Evolutionary conservation across 2,797 vertebrate species (phyloP), one percentile per base, ranked within the genome.

Genomic region (Rhincodon typus): DNA sequence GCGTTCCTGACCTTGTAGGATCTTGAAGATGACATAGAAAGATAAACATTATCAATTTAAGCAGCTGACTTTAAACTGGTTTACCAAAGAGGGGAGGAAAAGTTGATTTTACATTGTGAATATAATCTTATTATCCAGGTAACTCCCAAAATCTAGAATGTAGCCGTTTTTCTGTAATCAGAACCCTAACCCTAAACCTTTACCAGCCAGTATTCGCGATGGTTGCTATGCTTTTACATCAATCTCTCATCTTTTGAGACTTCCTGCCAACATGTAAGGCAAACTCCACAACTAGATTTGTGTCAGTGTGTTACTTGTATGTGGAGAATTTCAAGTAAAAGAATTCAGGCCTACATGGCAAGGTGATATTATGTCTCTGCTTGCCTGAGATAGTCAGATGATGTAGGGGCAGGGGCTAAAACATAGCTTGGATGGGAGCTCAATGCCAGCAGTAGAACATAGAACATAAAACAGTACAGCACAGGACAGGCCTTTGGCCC

Each of bases 21-120:
- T 70, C 93, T 94, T 72, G 66, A 77, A 46, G 27, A 46, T 95
- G 94, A 77, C 94, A 34, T 15, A 77, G 94, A 74, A 72, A 95
- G 94, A 95, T 95, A 95, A 95, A 46, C 50, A n/a, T 30, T 95
- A 53, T 74, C 94, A 95, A 70, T 34, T 72, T 53, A 95, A 77
- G 70, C 70, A 2, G 94, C 70, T 74, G 27, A 77, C 94, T 95
- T 95, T 95, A 72, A 74, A 77, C 46, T 19, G 94, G 94, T 34
- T 77, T 95, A 94, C 42, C 4, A 46, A 77, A 72, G 12, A 34
- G 30, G 69, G 30, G 6, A 17, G 17, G 27, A 50, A 50, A 57
- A 50, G 30, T 23, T 12, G 66, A 94, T 94, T 94, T 94, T 94
- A 15, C 66, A 94, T 70, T 94, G 67, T 72, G 25, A 94, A 94